Base-by-base conservation (phyloP, 1,140 invertebrate genomes). In the Drosophila varians region DNA sequence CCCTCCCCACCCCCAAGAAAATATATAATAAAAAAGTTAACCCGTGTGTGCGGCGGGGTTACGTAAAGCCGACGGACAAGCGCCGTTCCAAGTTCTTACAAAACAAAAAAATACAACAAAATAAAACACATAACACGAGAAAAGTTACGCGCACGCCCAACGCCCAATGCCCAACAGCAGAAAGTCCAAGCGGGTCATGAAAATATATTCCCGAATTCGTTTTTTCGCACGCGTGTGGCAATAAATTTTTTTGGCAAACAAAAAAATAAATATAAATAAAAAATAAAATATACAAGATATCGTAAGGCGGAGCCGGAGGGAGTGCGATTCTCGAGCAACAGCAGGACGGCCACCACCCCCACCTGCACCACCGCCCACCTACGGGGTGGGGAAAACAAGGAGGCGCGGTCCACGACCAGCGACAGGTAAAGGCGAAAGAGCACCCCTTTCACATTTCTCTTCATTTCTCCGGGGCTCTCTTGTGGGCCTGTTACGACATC, bases 31-130 rank as follows among this genome's bases (percentile, higher is more conserved):
- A 36, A 14, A 28, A 66, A 65, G 19, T 66, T 66, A 66, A 70
- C 74, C 64, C 71, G 80, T 71, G 64, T 75, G 75, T 71, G 79
- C 68, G 54, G 68, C 69, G 68, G 65, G 66, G 80, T 84, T 84
- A 84, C 79, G 79, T 84, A 84, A 84, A 84, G 79, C 80, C 70
- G 71, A 61, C 48, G 64, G 46, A 58, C 55, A 76, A 55, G 52
- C 51, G 75, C 45, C 73, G 66, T 73, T 80, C 57, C 68, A 62
- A 80, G 82, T 87, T 87, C 80, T 86, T 87, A 86, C 62, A 86
- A 87, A 86, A 86, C 82, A 69, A 64, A 54, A 66, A 42, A 62
- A 66, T 53, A 76, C 38, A 54, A 58, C 83, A 58, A 77, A 48
- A 66, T 60, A 74, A 38, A 57, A 62, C 60, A 61, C 60, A 64